Evolutionary conservation across 1,140 invertebrate species (phyloP), one percentile per base, ranked within the genome.

Genomic region (Pogonus chalceus): DNA sequence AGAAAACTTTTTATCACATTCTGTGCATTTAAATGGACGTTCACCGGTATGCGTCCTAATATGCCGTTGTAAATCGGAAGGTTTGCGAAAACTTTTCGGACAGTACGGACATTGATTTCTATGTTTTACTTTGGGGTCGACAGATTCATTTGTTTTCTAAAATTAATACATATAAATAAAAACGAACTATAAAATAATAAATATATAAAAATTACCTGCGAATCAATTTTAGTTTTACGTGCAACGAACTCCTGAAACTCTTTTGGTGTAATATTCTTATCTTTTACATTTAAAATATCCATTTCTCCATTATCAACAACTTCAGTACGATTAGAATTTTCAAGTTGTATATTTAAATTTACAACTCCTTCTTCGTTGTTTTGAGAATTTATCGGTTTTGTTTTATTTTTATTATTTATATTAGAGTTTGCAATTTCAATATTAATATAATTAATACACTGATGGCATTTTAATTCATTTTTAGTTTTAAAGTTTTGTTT

Each of bases 11-110:
- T 83, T 85, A 10, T 66, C 67, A 65, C 85, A 87, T 53, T 74
- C 68, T 20, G 76, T 64, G 60, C 85, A 87, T 4, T 71, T 69
- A 62, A 78, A 87, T 0, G 85, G 84, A 55, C 80, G 77, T 62
- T 84, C 81, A 2, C 83, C 82, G 0, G 82, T 85, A 58, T 86
- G 84, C 2, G 78, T 81, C 46, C 79, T 62, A 20, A 69, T 55
- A 55, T 70, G 68, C 2, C 66, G 52, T 47, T 24, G 18, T 54
- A 62, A 23, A 35, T 20, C 9, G 22, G 49, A 51, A 56, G 52
- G 10, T 51, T 47, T 21, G n/a, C 39, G 10, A 53, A 52, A 20
- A 2, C 22, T 21, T 53, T 60, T 21, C 51, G 26, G 47, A 52
- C 62, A 64, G 35, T 56, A 52, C n/a, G 51, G 48, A 50, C 60